Conservation (phyloP, 2,113 vertebrate genomes). For the Myxocyprinus asiaticus region DNA sequence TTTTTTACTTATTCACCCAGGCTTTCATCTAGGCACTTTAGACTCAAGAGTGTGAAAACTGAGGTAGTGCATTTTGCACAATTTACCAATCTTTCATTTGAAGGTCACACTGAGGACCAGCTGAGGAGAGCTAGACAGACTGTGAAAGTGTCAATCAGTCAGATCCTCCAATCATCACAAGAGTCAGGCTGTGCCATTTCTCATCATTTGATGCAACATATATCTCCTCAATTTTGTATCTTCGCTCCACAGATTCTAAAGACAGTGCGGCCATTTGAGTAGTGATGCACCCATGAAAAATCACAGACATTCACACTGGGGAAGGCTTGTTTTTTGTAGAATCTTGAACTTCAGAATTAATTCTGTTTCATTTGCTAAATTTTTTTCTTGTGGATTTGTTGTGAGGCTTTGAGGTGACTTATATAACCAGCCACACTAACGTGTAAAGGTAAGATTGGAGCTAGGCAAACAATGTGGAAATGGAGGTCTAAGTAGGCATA, state of each 20-base stretch:
- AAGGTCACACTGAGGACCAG: neutral
- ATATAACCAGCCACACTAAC: too few species aligned
- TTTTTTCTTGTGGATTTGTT: constrained; percentile 7
- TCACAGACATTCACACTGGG: neutral
- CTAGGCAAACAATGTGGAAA: constrained; percentile 56
- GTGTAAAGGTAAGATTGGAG: constrained; percentile 48
- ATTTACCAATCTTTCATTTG: constrained; percentile 1
- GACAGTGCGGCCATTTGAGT: neutral
- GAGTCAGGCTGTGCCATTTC: neutral
- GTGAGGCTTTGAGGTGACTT: constrained; percentile 37
- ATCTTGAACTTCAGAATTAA: neutral
- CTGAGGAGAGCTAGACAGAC: neutral
- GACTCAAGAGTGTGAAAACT: neutral
- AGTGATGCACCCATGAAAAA: neutral
- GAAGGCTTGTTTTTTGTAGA: neutral
- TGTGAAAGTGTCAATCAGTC: neutral
- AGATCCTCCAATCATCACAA: neutral
- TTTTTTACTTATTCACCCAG: too few species aligned
- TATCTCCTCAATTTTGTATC: neutral
- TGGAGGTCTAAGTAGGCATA: constrained; percentile 54
- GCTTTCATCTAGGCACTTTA: too few species aligned
- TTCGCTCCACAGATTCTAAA: neutral
- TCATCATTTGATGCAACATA: neutral
- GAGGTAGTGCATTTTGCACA: neutral
- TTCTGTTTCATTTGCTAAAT: too few species aligned